Evolutionary conservation across 2,797 vertebrate genomes (phyloP).

Genomic region (Sebastes steindachneri): DNA sequence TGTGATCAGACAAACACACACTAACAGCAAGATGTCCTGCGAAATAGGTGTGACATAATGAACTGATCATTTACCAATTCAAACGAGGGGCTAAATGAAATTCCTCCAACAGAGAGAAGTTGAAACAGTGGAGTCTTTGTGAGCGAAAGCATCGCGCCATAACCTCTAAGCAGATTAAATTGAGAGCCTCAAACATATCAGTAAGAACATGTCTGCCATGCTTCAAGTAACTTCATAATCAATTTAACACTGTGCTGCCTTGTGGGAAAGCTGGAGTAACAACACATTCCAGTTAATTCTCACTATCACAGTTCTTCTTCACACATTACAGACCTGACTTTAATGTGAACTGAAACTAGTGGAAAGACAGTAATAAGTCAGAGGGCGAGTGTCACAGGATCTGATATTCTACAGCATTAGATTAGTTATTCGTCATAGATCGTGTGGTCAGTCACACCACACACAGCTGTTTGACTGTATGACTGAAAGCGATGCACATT

Average conservation of each 20-base stretch:
- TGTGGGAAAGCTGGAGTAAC: slow-evolving; percentile 19
- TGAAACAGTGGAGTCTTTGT: slow-evolving; percentile 22
- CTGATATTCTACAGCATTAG: neutral
- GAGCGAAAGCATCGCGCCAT: neutral
- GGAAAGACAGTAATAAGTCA: neutral
- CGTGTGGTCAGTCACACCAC: neutral
- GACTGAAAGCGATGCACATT: neutral
- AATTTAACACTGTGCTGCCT: slow-evolving; percentile 30
- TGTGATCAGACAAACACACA: slow-evolving; percentile 13
- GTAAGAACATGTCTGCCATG: slow-evolving; percentile 15
- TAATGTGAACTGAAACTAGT: neutral
- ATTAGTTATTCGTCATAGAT: neutral
- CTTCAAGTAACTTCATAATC: slow-evolving; percentile 33
- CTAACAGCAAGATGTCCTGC: slow-evolving; percentile 19
- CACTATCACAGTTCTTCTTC: neutral
- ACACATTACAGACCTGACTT: neutral
- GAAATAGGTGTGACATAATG: slow-evolving; percentile 37
- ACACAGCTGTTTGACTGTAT: neutral
- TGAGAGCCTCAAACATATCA: slow-evolving; percentile 19
- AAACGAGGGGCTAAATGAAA: slow-evolving; percentile 27
- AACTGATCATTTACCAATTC: slow-evolving; percentile 32
- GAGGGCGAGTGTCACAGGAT: slow-evolving; percentile 2
- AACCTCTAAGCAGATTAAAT: neutral
- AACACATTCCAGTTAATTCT: slow-evolving; percentile 19
- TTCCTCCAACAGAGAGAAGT: neutral